Conservation (phyloP, 1,140 invertebrate genomes). For the Zelostemma sp. region DNA sequence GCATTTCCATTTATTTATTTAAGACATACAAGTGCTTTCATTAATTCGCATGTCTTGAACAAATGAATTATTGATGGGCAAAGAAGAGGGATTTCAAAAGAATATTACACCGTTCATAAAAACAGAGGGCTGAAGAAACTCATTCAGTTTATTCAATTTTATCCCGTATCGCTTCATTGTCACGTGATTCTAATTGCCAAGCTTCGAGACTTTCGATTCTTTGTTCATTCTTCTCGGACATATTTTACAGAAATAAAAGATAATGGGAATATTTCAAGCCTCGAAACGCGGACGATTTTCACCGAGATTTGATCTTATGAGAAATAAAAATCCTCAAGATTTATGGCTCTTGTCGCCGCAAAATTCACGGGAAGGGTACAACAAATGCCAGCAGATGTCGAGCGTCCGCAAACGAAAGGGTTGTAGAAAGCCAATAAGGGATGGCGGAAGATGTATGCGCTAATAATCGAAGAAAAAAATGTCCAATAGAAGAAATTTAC, state of each 20-base stretch:
- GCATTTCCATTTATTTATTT: background rate
- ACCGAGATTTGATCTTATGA: too few relatives aligned
- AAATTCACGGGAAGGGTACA: slow-evolving; percentile 36
- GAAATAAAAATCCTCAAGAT: slow-evolving; percentile 32
- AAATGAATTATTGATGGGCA: too few relatives aligned
- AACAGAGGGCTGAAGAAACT: slow-evolving; percentile 43
- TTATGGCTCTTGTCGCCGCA: slow-evolving; percentile 46
- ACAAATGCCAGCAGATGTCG: slow-evolving; percentile 60
- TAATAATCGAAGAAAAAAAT: slow-evolving; percentile 72
- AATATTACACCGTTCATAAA: too few relatives aligned
- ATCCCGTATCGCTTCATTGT: slow-evolving; percentile 67
- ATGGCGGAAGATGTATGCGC: slow-evolving; percentile 66
- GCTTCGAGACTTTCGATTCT: slow-evolving; percentile 55
- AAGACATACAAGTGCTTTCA: too few relatives aligned
- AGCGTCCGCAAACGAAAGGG: slow-evolving; percentile 56
- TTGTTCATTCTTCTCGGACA: too few relatives aligned
- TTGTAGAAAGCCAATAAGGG: slow-evolving; percentile 60
- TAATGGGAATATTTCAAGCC: too few relatives aligned
- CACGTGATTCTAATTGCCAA: slow-evolving; percentile 67
- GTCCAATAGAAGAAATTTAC: slow-evolving; percentile 71
- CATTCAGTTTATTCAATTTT: slow-evolving; percentile 59
- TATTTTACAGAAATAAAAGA: too few relatives aligned
- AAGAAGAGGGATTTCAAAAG: too few relatives aligned
- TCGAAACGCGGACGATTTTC: too few relatives aligned
- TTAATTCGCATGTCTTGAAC: too few relatives aligned